A percentile compares a stretch with the other conserved stretches of the same genome.
Conservation (phyloP, 2,888 invertebrate species). For the Acrobasis suavella region DNA sequence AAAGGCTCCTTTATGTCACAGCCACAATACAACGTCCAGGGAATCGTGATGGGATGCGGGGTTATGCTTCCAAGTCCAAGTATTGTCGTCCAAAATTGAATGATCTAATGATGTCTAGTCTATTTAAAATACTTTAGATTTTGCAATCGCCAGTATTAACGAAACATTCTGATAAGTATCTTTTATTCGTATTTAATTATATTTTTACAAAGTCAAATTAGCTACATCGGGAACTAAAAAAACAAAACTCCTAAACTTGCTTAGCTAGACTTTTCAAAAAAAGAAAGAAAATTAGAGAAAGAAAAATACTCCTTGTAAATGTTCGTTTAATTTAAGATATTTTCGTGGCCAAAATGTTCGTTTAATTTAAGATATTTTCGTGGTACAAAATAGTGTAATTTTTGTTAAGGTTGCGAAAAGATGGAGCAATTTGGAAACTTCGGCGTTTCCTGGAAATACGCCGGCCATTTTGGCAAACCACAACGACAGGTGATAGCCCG, state of each 20-base stretch:
- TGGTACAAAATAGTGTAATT: not conserved
- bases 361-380: not conserved
- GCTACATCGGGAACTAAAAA: too few relatives aligned
- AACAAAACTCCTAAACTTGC: too few relatives aligned
- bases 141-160: too few relatives aligned
- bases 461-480: constrained; percentile 12
- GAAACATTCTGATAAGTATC: too few relatives aligned
- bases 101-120: not conserved
- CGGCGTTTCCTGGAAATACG: constrained; percentile 6
- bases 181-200: too few relatives aligned
- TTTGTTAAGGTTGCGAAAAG: not conserved
- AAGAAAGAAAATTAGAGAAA: too few relatives aligned
- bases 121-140: not conserved
- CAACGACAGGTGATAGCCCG: constrained; percentile 15
- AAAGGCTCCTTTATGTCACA: constrained; percentile 59
- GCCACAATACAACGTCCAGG: constrained; percentile 21
- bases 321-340: not conserved
- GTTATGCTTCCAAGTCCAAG: not conserved
- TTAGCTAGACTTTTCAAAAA: too few relatives aligned
- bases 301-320: too few relatives aligned
- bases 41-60: not conserved
- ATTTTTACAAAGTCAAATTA: too few relatives aligned
- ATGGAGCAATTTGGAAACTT: constrained; percentile 4
- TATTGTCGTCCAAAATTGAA: not conserved
- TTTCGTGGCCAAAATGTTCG: not conserved